Evolutionary conservation across 2,797 vertebrate species (phyloP).

Genomic region (Mus caroli): DNA sequence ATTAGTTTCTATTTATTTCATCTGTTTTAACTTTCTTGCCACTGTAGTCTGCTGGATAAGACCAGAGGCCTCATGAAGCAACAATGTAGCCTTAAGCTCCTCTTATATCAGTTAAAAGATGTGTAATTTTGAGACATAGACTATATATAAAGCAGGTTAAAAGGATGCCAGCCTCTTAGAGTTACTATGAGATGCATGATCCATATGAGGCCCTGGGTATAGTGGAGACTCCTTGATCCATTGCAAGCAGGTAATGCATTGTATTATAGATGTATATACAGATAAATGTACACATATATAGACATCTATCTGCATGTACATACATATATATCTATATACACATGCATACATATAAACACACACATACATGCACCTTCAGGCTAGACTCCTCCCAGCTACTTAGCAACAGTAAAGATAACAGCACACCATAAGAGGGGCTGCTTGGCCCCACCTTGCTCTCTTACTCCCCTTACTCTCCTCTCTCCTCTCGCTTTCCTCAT

Average conservation of each 20-base stretch:
- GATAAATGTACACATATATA: background rate
- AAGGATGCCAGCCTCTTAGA: background rate
- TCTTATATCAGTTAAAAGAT: background rate
- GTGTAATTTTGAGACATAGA: constrained; percentile 15
- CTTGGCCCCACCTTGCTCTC: no score
- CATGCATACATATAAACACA: background rate
- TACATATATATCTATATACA: background rate
- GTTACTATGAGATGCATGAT: background rate
- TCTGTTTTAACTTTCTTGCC: background rate
- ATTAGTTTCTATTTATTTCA: no score
- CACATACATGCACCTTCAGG: background rate
- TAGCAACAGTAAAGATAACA: no score
- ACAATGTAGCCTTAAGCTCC: background rate
- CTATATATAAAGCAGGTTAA: constrained; percentile 17
- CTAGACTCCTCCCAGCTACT: no score
- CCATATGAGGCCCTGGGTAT: background rate
- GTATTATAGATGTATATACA: background rate
- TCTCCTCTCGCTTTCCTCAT: no score
- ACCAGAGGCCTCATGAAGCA: background rate
- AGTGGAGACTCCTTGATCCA: background rate
- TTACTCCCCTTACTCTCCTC: no score
- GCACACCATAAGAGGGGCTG: no score
- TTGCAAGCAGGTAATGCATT: background rate
- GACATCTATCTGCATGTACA: background rate
- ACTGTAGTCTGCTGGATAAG: background rate